Percentiles rank a stretch among this genome's conserved stretches.
Evolutionary conservation across 1,140 invertebrate species (phyloP).

Genomic region (Aphelinus atriplicis): DNA sequence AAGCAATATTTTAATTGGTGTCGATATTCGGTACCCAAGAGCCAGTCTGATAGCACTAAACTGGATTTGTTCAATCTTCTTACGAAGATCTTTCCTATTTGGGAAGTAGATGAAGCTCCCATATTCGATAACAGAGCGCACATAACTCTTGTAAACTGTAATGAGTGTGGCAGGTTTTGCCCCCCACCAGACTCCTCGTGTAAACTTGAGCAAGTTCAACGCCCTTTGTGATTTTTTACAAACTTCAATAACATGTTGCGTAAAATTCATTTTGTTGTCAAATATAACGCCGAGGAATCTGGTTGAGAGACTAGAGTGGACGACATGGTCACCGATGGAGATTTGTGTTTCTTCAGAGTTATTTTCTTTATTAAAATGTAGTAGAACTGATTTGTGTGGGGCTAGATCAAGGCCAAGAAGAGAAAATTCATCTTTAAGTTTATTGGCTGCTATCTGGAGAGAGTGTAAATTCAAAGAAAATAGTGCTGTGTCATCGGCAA

Average conservation of each 20-base stretch:
- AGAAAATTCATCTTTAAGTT: not conserved
- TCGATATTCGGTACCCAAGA: conserved; percentile 12
- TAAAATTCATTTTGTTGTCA: conserved; percentile 11
- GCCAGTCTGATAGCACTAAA: conserved; percentile 15
- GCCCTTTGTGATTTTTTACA: not conserved
- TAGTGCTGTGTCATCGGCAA: conserved; percentile 33
- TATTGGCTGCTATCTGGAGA: not conserved
- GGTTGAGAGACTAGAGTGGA: not conserved
- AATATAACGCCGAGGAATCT: conserved; percentile 28
- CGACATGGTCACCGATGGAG: not conserved
- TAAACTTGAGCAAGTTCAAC: conserved; percentile 30
- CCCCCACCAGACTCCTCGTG: conserved; percentile 32
- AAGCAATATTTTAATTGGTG: not conserved
- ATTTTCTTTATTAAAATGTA: conserved; percentile 26
- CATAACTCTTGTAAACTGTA: conserved; percentile 25
- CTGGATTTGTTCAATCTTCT: conserved; percentile 27
- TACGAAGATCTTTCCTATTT: not conserved
- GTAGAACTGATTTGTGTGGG: conserved; percentile 17
- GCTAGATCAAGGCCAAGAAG: conserved; percentile 19
- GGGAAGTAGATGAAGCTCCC: conserved; percentile 27
- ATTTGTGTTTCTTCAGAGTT: conserved; percentile 3
- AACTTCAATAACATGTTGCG: not conserved
- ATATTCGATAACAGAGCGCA: conserved; percentile 32
- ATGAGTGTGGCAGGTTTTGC: conserved; percentile 26
- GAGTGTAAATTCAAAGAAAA: not conserved